Evolutionary conservation across 2,888 invertebrate genomes (phyloP).

Genomic region (Drosophila nr. medialis): DNA sequence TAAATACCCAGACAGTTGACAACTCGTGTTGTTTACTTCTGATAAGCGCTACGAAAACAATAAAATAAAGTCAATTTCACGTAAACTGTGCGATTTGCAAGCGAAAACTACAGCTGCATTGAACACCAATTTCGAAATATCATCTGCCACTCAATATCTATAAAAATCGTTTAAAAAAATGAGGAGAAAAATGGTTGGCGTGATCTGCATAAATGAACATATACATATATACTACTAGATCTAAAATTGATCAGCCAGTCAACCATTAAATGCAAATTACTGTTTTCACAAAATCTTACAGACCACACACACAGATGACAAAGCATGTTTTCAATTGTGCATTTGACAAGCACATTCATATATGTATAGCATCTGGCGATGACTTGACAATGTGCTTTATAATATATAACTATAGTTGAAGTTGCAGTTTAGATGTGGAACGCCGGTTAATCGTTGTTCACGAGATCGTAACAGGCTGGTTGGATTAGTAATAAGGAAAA

Average conservation of each 20-base stretch:
- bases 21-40: conserved; percentile 16
- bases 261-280: conserved; percentile 40
- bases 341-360: background rate
- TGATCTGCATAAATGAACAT: conserved; percentile 36
- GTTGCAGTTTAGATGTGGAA: conserved; percentile 12
- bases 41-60: conserved; percentile 36
- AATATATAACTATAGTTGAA: background rate
- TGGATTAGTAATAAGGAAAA: conserved; percentile 3
- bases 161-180: conserved; percentile 9
- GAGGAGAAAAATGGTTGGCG: conserved; percentile 6
- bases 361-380: conserved; percentile 18
- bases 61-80: background rate
- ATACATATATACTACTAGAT: background rate
- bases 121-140: background rate
- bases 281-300: conserved; percentile 18
- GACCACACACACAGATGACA: conserved; percentile 36
- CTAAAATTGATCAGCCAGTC: conserved; percentile 29
- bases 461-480: conserved; percentile 28
- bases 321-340: conserved; percentile 14
- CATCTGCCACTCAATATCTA: conserved; percentile 7
- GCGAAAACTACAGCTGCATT: conserved; percentile 1
- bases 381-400: conserved; percentile 38
- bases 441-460: conserved; percentile 26
- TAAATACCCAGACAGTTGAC: conserved; percentile 24
- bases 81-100: background rate